A percentile compares a stretch with the other conserved stretches of the same genome.
phyloP scores from a whole-genome alignment of 1,140 invertebrate genomes.

The Lordiphosa clarofinis region DNA sequence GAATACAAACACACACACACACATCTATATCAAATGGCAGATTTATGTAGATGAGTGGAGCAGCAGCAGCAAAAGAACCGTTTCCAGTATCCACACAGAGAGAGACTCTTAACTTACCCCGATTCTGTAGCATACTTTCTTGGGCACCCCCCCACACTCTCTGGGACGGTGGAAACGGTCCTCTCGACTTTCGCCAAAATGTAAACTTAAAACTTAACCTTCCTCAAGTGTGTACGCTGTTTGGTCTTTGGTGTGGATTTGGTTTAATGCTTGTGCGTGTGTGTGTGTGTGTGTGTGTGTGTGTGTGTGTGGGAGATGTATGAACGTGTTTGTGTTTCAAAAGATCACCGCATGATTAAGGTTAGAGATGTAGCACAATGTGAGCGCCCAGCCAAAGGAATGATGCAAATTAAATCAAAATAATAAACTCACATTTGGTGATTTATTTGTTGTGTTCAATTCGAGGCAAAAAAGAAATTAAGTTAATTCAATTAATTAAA shows the following conservation, averaged over 20 bases:
- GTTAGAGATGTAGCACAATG: no score
- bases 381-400: background rate
- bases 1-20: constrained; percentile 17
- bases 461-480: no score
- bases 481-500: no score
- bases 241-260: background rate
- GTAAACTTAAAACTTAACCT: constrained; percentile 6
- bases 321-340: no score
- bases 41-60: constrained; percentile 4
- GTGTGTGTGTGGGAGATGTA: background rate
- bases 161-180: no score
- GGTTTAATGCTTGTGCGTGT: constrained; percentile 13
- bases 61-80: no score
- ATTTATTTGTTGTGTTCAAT: no score
- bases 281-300: constrained; percentile 7
- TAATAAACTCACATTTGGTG: background rate
- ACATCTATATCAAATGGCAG: constrained; percentile 30
- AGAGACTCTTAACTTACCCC: no score
- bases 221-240: constrained; percentile 5
- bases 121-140: no score
- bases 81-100: no score
- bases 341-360: no score
- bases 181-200: background rate
- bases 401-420: background rate
- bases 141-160: no score